Conservation (phyloP, 1,140 invertebrate species). For the Elysia chlorotica region DNA sequence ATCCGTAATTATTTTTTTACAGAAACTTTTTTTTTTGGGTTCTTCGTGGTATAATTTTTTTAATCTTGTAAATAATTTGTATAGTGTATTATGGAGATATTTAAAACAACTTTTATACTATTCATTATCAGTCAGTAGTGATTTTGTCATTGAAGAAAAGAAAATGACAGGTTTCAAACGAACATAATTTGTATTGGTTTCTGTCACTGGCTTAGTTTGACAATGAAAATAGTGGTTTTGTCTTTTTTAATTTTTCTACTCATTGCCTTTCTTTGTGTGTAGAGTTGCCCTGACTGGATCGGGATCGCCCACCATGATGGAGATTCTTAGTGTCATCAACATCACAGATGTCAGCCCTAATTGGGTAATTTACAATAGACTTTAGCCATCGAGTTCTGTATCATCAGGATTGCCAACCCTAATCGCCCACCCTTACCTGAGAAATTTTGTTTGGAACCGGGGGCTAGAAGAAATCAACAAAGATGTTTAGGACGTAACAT, state of each 20-base stretch:
- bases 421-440: no score
- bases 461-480: no score
- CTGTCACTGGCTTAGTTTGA: no score
- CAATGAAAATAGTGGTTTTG: neutral
- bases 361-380: no score
- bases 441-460: no score
- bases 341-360: constrained; percentile 28
- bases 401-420: no score
- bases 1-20: neutral
- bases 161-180: neutral
- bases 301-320: constrained; percentile 40
- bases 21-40: neutral
- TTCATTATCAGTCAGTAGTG: neutral
- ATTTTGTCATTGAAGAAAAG: neutral
- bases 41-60: neutral
- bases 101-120: neutral
- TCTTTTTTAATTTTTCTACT: neutral
- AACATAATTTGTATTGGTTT: no score
- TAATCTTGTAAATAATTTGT: neutral
- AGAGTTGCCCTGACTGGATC: constrained; percentile 39
- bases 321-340: constrained; percentile 37
- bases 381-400: no score
- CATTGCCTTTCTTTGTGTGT: constrained; percentile 4
- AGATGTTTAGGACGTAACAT: no score
- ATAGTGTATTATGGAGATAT: neutral